Evolutionary conservation across 2,113 vertebrate genomes (phyloP), one percentile per base, ranked within the genome.

Genomic region (Cyanocitta stelleri): DNA sequence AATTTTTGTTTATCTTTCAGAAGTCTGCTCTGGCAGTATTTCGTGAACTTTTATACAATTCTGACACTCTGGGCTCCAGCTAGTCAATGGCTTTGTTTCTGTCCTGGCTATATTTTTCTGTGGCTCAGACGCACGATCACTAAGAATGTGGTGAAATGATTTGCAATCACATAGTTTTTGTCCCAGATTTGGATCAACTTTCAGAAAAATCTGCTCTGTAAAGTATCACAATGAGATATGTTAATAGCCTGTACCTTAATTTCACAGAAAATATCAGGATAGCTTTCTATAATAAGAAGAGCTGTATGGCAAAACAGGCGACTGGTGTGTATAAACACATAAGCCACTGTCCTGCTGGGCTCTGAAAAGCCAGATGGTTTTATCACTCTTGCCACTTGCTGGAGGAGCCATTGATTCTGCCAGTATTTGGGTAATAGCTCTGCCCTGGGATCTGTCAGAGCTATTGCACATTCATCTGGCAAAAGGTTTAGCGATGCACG

Each of bases 391-490:
- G n/a, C 61, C 81, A 51, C 77, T 96, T 1, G 1, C 58, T 85
- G 71, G 67, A 90, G 71, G 73, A 91, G 67, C 75, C 0, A 0
- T 74, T 21, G 54, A n/a, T 76, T 68, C 69, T 92, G 85, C 63
- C 59, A 80, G 87, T 63, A 51, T 96, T 94, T 94, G 88, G 79
- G 76, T 90, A 94, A 88, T 74, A 74, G 72, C 63, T 92, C 72
- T 94, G 75, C 59, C 83, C 59, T 62, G 72, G 75, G 85, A 93
- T 90, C 82, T 88, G 68, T 69, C 0, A 6, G 55, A 84, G 59
- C 59, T 93, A 4, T 54, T 73, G 72, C 68, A 88, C 43, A 48
- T 86, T 90, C 94, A 88, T 84, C 92, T 95, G 90, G 94, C 83
- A 58, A 24, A 83, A 77, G 82, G 33, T n/a, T 79, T 30, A 90